Evolutionary conservation across 2,113 vertebrate species (phyloP).

Genomic region (Leptobrachium leishanense): DNA sequence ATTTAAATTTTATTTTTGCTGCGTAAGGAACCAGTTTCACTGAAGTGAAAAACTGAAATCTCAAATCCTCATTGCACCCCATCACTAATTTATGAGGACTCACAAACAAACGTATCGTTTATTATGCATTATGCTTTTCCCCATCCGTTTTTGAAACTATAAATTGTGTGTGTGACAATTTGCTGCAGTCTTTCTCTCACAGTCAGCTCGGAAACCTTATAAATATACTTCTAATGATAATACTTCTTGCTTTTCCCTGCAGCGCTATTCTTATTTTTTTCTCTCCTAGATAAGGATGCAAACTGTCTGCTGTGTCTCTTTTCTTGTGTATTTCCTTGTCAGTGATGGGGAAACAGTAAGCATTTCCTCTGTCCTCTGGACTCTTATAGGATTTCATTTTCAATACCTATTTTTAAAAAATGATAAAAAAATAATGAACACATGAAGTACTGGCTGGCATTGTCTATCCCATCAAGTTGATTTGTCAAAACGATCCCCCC

Average conservation of each 20-base stretch:
- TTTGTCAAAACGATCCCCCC: too few species aligned
- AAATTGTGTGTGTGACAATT: background rate
- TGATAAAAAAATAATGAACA: too few species aligned
- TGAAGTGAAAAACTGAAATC: too few species aligned
- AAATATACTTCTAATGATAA: slow-evolving; percentile 44
- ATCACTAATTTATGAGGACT: too few species aligned
- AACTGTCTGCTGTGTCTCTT: slow-evolving; percentile 34
- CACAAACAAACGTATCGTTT: too few species aligned
- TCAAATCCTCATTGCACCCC: too few species aligned
- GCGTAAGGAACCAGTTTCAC: background rate
- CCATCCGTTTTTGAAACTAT: too few species aligned
- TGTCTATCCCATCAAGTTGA: too few species aligned
- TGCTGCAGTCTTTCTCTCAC: slow-evolving; percentile 18
- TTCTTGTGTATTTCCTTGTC: slow-evolving; percentile 34
- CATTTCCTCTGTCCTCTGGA: slow-evolving; percentile 24
- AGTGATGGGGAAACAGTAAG: slow-evolving; percentile 4
- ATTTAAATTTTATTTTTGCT: too few species aligned
- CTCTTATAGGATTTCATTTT: slow-evolving; percentile 28
- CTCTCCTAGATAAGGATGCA: slow-evolving; percentile 28
- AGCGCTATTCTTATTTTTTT: slow-evolving; percentile 2
- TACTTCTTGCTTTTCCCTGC: slow-evolving; percentile 14
- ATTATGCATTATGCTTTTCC: too few species aligned
- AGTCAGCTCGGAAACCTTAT: slow-evolving; percentile 27
- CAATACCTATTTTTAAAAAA: slow-evolving; percentile 27
- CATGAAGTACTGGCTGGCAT: too few species aligned